phyloP scores from a whole-genome alignment of 2,888 invertebrate genomes.

The Drosophila gaucha region DNA sequence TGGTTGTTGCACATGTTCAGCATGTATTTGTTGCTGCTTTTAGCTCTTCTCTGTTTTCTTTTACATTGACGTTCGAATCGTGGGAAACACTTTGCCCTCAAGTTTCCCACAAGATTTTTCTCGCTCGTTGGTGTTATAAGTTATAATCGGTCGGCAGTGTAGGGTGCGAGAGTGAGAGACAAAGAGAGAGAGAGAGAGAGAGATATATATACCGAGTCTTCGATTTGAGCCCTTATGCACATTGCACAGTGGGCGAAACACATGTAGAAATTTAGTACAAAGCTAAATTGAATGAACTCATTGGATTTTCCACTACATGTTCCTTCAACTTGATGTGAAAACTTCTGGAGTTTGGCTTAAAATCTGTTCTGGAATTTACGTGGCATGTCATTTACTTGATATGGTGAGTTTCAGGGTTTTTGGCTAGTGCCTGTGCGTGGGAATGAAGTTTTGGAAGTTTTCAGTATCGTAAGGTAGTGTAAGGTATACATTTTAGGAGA shows the following conservation, averaged over 20 bases:
- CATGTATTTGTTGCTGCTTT: conserved; percentile 51
- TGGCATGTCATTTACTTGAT: conserved; percentile 42
- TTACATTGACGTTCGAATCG: conserved; percentile 82
- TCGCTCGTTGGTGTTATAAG: conserved; percentile 81
- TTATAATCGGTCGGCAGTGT: conserved; percentile 76
- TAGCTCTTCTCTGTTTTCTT: conserved; percentile 79
- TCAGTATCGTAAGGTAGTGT: conserved; percentile 10
- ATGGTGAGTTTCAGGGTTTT: conserved; percentile 11
- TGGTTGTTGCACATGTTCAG: conserved; percentile 72
- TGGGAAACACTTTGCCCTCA: conserved; percentile 85
- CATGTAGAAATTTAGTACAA: conserved; percentile 35
- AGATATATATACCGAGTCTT: conserved; percentile 3
- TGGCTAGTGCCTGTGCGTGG: conserved; percentile 23
- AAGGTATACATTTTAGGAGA: conserved; percentile 17
- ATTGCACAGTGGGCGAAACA: conserved; percentile 78
- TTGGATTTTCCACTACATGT: conserved; percentile 59
- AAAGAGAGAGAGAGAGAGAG: conserved; percentile 21
- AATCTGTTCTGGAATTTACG: conserved; percentile 51
- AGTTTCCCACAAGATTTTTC: conserved; percentile 85
- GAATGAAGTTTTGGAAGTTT: conserved; percentile 21
- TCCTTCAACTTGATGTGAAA: conserved; percentile 34
- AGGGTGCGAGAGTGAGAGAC: conserved; percentile 41
- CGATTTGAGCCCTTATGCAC: conserved; percentile 73
- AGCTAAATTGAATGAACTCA: conserved; percentile 33
- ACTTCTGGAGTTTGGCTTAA: conserved; percentile 4